Percentiles rank a stretch among this genome's conserved stretches.
Evolutionary conservation across 2,113 vertebrate species (phyloP).

Genomic region (Nesoenas mayeri): DNA sequence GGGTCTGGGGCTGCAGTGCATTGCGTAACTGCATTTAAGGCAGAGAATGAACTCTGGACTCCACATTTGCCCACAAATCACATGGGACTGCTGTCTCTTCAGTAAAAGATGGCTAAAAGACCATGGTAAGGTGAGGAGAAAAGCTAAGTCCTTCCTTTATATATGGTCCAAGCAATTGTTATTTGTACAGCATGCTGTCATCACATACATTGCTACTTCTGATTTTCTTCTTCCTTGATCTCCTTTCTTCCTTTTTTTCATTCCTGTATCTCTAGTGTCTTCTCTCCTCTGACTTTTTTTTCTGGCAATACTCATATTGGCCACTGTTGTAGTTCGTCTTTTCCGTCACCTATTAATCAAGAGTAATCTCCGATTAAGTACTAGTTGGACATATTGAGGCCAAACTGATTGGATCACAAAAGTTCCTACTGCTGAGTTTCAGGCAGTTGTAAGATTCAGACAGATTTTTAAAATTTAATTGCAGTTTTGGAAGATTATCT

Average conservation of each 20-base stretch:
- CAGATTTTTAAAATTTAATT: background rate
- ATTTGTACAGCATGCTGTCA: background rate
- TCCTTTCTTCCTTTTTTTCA: background rate
- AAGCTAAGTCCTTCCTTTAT: background rate
- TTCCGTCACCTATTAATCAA: background rate
- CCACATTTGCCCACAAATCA: background rate
- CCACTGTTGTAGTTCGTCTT: background rate
- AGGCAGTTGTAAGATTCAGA: background rate
- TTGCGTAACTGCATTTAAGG: background rate
- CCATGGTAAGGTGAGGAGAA: background rate
- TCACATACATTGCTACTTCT: background rate
- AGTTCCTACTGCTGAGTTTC: background rate
- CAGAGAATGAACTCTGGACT: background rate
- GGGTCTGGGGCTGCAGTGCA: background rate
- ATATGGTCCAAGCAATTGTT: background rate
- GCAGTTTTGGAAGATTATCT: background rate
- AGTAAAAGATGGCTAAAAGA: background rate
- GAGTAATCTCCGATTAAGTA: background rate
- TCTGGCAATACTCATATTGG: background rate
- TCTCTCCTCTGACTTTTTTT: background rate
- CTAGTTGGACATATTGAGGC: background rate
- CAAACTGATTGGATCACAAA: background rate
- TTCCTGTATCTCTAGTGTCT: background rate
- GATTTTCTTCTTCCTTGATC: background rate
- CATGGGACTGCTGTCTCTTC: rapidly evolving